phyloP scores from a whole-genome alignment of 23 tunicate species.

The Corella eumyota region DNA sequence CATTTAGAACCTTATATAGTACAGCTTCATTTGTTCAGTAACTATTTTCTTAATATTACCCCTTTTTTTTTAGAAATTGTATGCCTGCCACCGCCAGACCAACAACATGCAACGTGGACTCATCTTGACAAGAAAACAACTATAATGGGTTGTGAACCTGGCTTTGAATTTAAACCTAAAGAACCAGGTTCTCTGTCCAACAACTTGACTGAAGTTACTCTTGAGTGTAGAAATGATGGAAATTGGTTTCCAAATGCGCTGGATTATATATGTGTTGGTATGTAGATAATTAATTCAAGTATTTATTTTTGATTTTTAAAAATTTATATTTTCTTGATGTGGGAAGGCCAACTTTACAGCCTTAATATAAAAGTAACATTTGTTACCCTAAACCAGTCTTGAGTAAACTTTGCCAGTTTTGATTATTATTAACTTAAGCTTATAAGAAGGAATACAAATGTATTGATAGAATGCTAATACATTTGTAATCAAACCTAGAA shows the following conservation, averaged over 20 bases:
- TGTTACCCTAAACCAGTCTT: too few species aligned
- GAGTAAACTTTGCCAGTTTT: too few species aligned
- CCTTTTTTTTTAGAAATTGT: slow-evolving; percentile 14
- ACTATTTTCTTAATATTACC: neutral
- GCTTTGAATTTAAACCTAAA: slow-evolving; percentile 4
- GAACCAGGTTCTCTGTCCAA: neutral
- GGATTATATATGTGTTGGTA: slow-evolving; percentile 26
- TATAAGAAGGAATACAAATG: too few species aligned
- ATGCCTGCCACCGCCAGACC: slow-evolving; percentile 25
- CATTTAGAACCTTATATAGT: too few species aligned
- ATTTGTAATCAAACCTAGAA: too few species aligned
- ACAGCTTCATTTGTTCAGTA: too few species aligned
- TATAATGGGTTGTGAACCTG: slow-evolving; percentile 28
- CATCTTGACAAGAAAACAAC: slow-evolving; percentile 6
- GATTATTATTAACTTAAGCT: too few species aligned
- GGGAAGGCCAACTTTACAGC: too few species aligned
- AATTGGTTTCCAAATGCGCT: slow-evolving; percentile 37
- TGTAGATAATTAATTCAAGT: neutral
- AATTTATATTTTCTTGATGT: too few species aligned
- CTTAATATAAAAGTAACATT: too few species aligned
- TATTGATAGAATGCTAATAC: too few species aligned
- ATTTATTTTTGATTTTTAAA: neutral
- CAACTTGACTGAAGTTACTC: neutral
- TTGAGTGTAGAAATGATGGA: slow-evolving; percentile 33
- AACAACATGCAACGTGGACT: slow-evolving; percentile 6